A percentile compares a stretch with the other conserved stretches of the same genome.
These are phyloP conservation scores for Aphrophora alni DNA, from an alignment of 2,888 invertebrate species.

Conservation along the genomic window DNA sequence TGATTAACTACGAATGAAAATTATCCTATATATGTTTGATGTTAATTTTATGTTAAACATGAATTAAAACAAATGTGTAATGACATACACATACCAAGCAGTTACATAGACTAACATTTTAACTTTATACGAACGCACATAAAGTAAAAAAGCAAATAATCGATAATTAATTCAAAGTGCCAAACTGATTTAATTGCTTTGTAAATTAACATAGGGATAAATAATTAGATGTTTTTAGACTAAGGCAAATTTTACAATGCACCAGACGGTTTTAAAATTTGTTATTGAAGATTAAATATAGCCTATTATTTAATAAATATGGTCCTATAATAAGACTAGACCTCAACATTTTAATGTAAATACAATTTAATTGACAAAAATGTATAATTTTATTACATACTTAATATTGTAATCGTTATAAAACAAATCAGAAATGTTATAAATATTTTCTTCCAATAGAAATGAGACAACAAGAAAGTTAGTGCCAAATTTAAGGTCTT, in stretches of 20 bases:
- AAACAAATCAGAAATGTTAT: too few species aligned
- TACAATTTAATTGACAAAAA: too few species aligned
- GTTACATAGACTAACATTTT: neutral
- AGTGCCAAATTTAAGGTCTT: too few species aligned
- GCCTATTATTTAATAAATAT: too few species aligned
- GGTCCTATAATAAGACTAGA: too few species aligned
- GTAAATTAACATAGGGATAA: conserved; percentile 2
- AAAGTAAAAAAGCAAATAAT: neutral
- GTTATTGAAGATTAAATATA: neutral
- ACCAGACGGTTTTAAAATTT: neutral
- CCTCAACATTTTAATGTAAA: too few species aligned
- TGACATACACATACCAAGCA: neutral
- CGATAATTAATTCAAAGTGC: neutral
- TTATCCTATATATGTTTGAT: neutral
- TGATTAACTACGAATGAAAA: neutral
- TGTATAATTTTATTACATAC: too few species aligned
- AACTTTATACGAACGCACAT: neutral
- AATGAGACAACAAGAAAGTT: too few species aligned
- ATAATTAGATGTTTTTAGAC: neutral
- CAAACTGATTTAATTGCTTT: neutral
- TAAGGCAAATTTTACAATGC: neutral
- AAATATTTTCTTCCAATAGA: too few species aligned
- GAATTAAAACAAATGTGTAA: neutral
- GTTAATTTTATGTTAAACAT: neutral
- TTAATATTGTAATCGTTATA: too few species aligned